phyloP scores from a whole-genome alignment of 1,140 invertebrate species.

The Heliconius melpomene region DNA sequence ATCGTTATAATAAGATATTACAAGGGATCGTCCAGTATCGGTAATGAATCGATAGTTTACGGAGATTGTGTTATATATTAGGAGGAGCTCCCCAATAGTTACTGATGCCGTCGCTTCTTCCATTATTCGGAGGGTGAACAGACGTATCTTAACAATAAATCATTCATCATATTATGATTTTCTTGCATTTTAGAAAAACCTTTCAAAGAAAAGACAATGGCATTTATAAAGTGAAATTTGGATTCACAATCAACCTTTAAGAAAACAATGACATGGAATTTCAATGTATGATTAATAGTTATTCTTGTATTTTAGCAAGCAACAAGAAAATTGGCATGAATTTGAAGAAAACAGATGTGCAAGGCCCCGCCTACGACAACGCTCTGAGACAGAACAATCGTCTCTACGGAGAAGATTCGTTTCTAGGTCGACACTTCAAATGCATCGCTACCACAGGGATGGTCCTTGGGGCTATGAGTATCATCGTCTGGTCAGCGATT shows the following conservation, averaged over 20 bases:
- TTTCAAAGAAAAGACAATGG: no score
- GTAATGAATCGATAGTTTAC: no score
- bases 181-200: no score
- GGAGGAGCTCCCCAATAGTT: no score
- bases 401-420: background rate
- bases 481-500: background rate
- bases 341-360: background rate
- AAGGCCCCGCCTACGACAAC: background rate
- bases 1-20: no score
- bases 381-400: background rate
- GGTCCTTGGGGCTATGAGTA: background rate
- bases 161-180: no score
- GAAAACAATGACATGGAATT: background rate
- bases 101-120: no score
- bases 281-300: background rate
- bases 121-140: no score
- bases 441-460: background rate
- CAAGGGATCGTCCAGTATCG: no score
- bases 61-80: no score
- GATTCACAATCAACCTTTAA: background rate
- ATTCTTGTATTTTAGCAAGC: background rate
- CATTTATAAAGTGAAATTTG: background rate
- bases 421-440: constrained; percentile 6
- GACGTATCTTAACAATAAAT: no score
- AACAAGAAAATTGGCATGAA: background rate